Evolutionary conservation across 2,888 invertebrate genomes (phyloP), one percentile per base, ranked within the genome.

Genomic region (Patella pellucida): DNA sequence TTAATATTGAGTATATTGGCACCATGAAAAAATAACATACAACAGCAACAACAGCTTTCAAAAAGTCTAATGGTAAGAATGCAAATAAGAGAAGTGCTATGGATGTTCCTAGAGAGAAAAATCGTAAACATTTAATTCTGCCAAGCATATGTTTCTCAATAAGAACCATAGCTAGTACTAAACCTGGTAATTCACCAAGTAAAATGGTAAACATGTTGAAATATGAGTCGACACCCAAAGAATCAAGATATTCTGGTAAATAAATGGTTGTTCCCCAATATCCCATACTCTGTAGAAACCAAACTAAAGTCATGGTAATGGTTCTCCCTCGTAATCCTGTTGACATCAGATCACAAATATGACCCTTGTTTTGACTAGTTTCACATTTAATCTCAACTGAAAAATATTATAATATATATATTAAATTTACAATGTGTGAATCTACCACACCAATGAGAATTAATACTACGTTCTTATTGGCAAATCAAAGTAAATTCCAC

Each of bases 211-310:
- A 88, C 83, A 85, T 85, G 73, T 83, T 86, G 69, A 88, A 83
- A 77, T 86, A 86, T 9, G 85, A 82, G 68, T 86, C 84, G 11
- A 85, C 83, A 11, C 84, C 85, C 41, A 84, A 76, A 0, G 82
- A 81, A 15, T 77, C 76, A 83, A 87, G 85, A 76, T 87, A 88
- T 73, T 85, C 85, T 23, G 88, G 88, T 1, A 88, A 81, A 74
- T 87, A 87, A 62, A 85, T 79, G 0, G 87, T 86, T 3, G 86
- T 85, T 14, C 88, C 85, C 88, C 88, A 88, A 76, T 83, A 88
- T 7, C 88, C 88, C 41, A 85, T 79, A 3, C 86, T 85, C 77
- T 88, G 87, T 2, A 85, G 78, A 56, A 86, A 83, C 88, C 88
- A 88, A 15, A 87, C 82, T 7, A 82, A 31, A 2, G 84, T 81